Percentiles rank a stretch among this genome's conserved stretches.
Conservation (phyloP, 1,140 invertebrate species). For the Bombus waltoni region DNA sequence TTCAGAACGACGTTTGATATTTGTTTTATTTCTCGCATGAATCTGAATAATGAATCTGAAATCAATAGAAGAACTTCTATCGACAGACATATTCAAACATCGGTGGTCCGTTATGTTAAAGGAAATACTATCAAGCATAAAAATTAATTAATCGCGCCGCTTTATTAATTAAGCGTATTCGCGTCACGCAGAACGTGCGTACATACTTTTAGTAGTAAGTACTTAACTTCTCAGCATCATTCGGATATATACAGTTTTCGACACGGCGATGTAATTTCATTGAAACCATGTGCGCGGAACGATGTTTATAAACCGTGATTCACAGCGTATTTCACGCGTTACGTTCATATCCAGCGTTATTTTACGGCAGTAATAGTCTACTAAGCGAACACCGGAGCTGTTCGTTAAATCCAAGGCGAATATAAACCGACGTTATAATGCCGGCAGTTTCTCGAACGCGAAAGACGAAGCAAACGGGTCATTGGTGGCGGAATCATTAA, state of each 20-base stretch:
- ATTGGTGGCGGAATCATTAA: constrained; percentile 49
- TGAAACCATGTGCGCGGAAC: constrained; percentile 5
- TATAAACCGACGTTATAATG: constrained; percentile 34
- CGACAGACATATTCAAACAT: no score
- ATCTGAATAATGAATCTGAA: neutral
- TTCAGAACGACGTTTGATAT: neutral
- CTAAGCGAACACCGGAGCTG: constrained; percentile 9
- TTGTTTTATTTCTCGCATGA: neutral
- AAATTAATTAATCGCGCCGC: no score
- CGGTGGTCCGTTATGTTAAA: no score
- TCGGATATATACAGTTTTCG: neutral
- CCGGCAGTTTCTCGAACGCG: constrained; percentile 13
- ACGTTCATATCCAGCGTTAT: neutral
- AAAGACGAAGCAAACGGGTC: constrained; percentile 26
- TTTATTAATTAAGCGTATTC: no score
- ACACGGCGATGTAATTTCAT: neutral
- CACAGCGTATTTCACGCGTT: neutral
- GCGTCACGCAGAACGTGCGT: no score
- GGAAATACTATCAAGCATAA: no score
- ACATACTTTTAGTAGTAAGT: neutral
- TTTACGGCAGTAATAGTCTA: constrained; percentile 24
- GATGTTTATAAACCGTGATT: constrained; percentile 19
- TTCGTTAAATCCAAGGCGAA: constrained; percentile 39
- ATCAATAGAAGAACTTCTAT: no score
- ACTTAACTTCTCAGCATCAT: neutral